Evolutionary conservation across 2,113 vertebrate genomes (phyloP), one percentile per base, ranked within the genome.

Genomic region (Capra hircus): DNA sequence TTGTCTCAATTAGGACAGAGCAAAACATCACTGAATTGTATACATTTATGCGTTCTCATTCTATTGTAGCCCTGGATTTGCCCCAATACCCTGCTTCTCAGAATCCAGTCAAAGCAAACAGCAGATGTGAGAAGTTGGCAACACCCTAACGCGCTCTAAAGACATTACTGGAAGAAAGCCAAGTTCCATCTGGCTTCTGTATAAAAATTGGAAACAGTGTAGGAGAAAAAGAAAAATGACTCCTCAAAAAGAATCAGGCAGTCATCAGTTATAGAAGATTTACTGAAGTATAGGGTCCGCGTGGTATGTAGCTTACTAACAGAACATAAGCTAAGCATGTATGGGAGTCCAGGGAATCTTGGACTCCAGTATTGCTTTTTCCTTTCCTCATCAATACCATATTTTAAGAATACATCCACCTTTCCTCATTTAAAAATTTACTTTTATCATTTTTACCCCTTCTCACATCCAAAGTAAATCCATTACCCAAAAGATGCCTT

Each of bases 401-500:
- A 15, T 7, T 53, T 81, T 59, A 71, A 5, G 16, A 57, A 86
- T 1, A 43, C 9, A 57, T 6, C 48, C 48, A 88, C 13, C 17
- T 43, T 92, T 71, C 43, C 62, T 21, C 36, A 21, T 43, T 74
- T 23, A 40, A 71, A 88, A 23, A 7, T 28, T 43, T 43, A 19
- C 6, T 36, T 80, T 36, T 82, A 27, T 50, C 40, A 57, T 55
- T 36, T 57, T 48, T 48, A 64, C 27, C 4, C 21, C 82, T 36
- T n/a, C 53, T 78, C n/a, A 67, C 11, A 74, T 60, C n/a, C 53
- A 52, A 40, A 94, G 30, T 59, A 74, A 95, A 90, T 33, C 50
- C 12, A 53, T 60, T 28, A 60, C 23, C 23, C 43, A 5, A 48
- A 67, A 59, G 77, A 71, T 33, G 27, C n/a, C 14, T 84, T 90